Base-by-base conservation (phyloP, 1,140 invertebrate species). In the Calosoma granatense region DNA sequence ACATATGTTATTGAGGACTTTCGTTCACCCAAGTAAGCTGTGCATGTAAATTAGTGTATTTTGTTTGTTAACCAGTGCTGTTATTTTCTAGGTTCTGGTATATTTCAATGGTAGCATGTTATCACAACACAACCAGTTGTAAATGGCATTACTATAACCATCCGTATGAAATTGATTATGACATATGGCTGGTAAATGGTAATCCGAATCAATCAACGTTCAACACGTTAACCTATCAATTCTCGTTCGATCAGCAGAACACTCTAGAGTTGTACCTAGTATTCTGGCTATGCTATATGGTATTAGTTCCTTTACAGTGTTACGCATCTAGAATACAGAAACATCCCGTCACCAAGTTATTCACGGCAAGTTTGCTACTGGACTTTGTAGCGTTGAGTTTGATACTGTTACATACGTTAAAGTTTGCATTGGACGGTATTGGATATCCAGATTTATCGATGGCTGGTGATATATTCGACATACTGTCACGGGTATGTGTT, bases 151-250 rank as follows among this genome's bases (percentile, higher is more conserved):
- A 89, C 63, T 85, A 86, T 56, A 74, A 81, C 21, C 62, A 73
- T n/a, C 64, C 72, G 1, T 68, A 73, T 26, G 74, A 76, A 56
- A 72, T 97, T 14, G 74, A 91, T 36, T 98, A 97, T 73, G 90
- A 98, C 71, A 87, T 98, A 59, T 95, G 92, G 87, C 76, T 98
- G 20, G 94, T 97, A 0, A 98, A 98, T 79, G 93, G 94, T 41
- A 90, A 94, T 74, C 94, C 95, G 0, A 90, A 92, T 65, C 77
- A 80, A 58, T 89, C 85, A 56, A 79, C 83, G 20, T 85, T 85
- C 60, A 94, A 92, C 72, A 87, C 87, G 57, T 81, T 97, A 64
- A 85, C 91, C 58, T 94, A 94, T 75, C 94, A 98, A 71, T 97
- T 97, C 72, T 97, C 94, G 1, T 97, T 95, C 76, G 94, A 98